Evolutionary conservation across 2,113 vertebrate genomes (phyloP).

Genomic region (Scortum barcoo): DNA sequence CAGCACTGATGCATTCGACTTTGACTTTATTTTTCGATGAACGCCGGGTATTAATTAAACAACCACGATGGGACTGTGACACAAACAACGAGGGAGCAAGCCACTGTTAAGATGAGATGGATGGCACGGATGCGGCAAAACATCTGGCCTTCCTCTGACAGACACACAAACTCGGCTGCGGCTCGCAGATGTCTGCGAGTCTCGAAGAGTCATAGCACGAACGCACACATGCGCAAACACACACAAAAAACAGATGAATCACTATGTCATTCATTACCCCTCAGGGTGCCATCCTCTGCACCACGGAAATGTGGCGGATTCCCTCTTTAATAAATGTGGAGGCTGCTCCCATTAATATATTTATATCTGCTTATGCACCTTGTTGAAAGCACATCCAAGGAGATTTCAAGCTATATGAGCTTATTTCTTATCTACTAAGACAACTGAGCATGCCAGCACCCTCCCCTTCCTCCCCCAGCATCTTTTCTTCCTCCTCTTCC

Average conservation of each 20-base stretch:
- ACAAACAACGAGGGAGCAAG: conserved; percentile 2
- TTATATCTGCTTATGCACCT: conserved; percentile 74
- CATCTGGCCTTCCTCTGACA: conserved; percentile 44
- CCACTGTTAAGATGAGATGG: conserved; percentile 17
- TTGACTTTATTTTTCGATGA: conserved; percentile 9
- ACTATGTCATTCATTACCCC: conserved; percentile 58
- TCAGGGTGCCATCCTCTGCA: conserved; percentile 60
- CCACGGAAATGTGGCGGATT: conserved; percentile 51
- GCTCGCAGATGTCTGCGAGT: conserved; percentile 59
- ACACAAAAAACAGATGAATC: conserved; percentile 59
- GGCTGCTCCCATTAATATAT: conserved; percentile 75
- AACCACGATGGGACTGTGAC: conserved; percentile 2
- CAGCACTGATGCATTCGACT: neutral
- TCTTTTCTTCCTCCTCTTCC: conserved; percentile 44
- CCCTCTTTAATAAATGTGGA: conserved; percentile 70
- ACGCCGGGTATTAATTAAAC: conserved; percentile 30
- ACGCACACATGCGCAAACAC: conserved; percentile 16
- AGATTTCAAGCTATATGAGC: conserved; percentile 83
- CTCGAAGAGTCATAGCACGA: conserved; percentile 31
- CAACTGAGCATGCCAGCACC: conserved; percentile 61
- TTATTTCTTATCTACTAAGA: conserved; percentile 81
- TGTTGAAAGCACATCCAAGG: conserved; percentile 75
- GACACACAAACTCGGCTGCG: conserved; percentile 38
- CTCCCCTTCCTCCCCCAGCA: conserved; percentile 5
- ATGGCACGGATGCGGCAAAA: conserved; percentile 3